Conservation (phyloP, 2,888 invertebrate species). For the Pterostichus niger region DNA sequence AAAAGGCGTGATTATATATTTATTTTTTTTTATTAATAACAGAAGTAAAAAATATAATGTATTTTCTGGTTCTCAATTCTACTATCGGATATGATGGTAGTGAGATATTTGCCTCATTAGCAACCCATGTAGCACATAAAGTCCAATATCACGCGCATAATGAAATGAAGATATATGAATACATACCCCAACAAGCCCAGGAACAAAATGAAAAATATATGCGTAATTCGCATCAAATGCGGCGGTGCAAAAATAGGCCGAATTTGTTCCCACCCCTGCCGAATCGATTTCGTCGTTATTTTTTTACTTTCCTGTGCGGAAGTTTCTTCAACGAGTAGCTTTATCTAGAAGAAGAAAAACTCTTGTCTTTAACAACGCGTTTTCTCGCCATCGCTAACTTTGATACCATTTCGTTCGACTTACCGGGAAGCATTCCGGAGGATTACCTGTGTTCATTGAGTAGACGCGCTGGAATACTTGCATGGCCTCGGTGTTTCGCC, state of each 20-base stretch:
- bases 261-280: constrained; percentile 78
- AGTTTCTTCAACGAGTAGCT: constrained; percentile 74
- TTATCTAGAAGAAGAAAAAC: constrained; percentile 73
- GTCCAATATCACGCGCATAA: not conserved
- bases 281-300: constrained; percentile 72
- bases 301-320: constrained; percentile 72
- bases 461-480: constrained; percentile 82
- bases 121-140: not conserved
- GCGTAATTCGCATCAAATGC: constrained; percentile 80
- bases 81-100: too few species aligned
- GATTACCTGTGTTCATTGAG: constrained; percentile 81
- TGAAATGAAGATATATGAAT: constrained; percentile 11
- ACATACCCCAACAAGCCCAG: constrained; percentile 83
- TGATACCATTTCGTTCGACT: constrained; percentile 70
- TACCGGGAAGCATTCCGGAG: constrained; percentile 82
- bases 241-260: constrained; percentile 83
- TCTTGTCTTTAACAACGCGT: constrained; percentile 19
- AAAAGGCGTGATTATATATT: too few species aligned
- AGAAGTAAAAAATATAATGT: too few species aligned
- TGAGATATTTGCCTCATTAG: too few species aligned
- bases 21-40: too few species aligned
- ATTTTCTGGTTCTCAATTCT: too few species aligned
- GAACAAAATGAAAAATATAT: constrained; percentile 83
- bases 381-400: not conserved
- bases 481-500: constrained; percentile 82